Conservation (phyloP, 2,113 vertebrate species). For the Solea solea region DNA sequence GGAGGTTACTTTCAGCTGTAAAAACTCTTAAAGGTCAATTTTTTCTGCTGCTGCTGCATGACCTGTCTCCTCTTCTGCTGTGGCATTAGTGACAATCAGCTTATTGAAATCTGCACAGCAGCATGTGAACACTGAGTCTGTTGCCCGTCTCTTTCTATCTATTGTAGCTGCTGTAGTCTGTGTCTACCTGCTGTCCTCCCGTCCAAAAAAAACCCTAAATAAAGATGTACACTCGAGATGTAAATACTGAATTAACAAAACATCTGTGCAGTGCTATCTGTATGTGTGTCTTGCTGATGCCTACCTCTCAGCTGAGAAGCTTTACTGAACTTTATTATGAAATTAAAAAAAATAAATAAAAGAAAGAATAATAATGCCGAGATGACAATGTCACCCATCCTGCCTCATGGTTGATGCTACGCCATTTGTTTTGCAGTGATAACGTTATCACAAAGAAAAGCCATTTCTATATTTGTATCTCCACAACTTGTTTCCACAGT, state of each 20-base stretch:
- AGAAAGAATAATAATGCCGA: too few species aligned
- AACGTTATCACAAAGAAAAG: slow-evolving; percentile 30
- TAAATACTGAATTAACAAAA: slow-evolving; percentile 41
- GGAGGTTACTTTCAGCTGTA: neutral
- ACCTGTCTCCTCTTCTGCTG: neutral
- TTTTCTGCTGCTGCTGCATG: neutral
- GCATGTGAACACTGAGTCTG: neutral
- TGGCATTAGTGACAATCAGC: slow-evolving; percentile 12
- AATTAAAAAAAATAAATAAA: neutral
- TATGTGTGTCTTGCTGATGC: slow-evolving; percentile 19
- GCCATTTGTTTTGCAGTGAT: neutral
- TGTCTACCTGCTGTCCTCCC: neutral
- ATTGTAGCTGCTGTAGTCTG: neutral
- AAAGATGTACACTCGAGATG: slow-evolving; percentile 29
- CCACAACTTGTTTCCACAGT: neutral
- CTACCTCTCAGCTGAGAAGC: slow-evolving; percentile 41
- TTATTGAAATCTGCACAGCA: neutral
- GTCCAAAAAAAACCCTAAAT: neutral
- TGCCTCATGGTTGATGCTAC: neutral
- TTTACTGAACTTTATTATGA: slow-evolving; percentile 19
- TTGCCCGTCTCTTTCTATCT: neutral
- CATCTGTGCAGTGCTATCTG: slow-evolving; percentile 20
- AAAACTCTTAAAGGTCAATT: neutral
- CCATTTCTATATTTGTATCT: slow-evolving; percentile 23
- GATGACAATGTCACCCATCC: neutral